These are phyloP conservation scores for Drosophila kohkoa DNA, from an alignment of 1,140 invertebrate genomes.

Conservation along the genomic window DNA sequence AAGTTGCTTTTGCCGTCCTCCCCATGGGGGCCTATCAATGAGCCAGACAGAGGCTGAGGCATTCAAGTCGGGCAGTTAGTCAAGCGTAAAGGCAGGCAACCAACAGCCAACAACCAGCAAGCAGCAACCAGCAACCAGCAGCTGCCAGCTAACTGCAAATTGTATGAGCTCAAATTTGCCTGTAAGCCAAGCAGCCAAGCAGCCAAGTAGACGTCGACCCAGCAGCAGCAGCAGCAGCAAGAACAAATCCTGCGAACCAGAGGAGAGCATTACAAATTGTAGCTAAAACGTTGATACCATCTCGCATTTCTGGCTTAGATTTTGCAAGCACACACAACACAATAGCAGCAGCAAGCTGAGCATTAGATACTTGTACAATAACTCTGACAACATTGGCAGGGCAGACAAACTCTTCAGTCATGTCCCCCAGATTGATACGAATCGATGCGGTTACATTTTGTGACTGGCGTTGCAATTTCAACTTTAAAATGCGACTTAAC, in stretches of 20 bases:
- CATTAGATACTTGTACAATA: slow-evolving; percentile 63
- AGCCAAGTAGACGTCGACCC: slow-evolving; percentile 25
- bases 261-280: slow-evolving; percentile 50
- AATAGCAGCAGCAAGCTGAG: slow-evolving; percentile 8
- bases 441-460: slow-evolving; percentile 46
- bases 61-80: slow-evolving; percentile 68
- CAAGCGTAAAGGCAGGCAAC: slow-evolving; percentile 55
- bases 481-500: slow-evolving; percentile 5
- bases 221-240: slow-evolving; percentile 2
- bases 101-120: slow-evolving; percentile 34
- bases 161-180: slow-evolving; percentile 75
- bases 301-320: slow-evolving; percentile 59
- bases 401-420: slow-evolving; percentile 21
- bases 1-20: slow-evolving; percentile 27
- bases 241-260: slow-evolving; percentile 2
- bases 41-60: slow-evolving; percentile 24
- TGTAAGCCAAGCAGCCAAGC: slow-evolving; percentile 43
- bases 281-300: slow-evolving; percentile 67
- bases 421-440: slow-evolving; percentile 59
- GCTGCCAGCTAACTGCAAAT: slow-evolving; percentile 70
- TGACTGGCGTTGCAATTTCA: slow-evolving; percentile 6
- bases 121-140: slow-evolving; percentile 10
- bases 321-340: slow-evolving; percentile 44
- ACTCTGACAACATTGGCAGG: slow-evolving; percentile 56
- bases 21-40: slow-evolving; percentile 11